Conservation (phyloP, 2,797 vertebrate species). For the Syngnathus rostellatus region DNA sequence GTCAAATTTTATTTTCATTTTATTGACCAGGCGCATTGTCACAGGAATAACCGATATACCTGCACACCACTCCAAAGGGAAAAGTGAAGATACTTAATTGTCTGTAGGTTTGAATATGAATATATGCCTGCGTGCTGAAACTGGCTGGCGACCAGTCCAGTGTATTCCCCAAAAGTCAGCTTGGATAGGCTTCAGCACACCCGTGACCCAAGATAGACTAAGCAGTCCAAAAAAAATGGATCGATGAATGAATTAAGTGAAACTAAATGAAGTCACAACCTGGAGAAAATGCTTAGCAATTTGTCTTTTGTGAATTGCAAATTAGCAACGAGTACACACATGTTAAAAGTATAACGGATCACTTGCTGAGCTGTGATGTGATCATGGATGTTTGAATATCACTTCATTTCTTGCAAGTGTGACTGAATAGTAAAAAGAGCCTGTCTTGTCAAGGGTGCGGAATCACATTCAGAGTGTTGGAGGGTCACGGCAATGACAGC, state of each 20-base stretch:
- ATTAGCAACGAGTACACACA: neutral
- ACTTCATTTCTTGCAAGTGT: too few species aligned
- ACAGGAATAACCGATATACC: neutral
- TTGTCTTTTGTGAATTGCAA: neutral
- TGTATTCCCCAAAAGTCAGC: neutral
- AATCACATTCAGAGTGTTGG: neutral
- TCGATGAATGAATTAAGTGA: too few species aligned
- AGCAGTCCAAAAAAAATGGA: neutral
- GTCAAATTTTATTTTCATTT: neutral
- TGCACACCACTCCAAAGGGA: neutral
- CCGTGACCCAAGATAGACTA: neutral
- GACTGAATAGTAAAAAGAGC: neutral
- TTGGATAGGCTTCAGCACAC: neutral
- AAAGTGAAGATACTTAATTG: neutral
- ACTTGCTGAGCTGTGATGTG: neutral
- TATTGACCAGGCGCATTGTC: neutral
- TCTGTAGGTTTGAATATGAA: neutral
- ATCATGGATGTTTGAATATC: too few species aligned
- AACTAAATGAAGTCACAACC: too few species aligned
- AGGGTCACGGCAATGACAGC: neutral
- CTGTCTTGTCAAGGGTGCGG: conserved; percentile 2
- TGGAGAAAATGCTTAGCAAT: neutral
- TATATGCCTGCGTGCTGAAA: neutral
- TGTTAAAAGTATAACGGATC: neutral
- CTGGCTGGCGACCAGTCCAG: neutral